These are phyloP conservation scores for Cavia aperea DNA, from an alignment of 2,113 vertebrate species.

Conservation along the genomic window DNA sequence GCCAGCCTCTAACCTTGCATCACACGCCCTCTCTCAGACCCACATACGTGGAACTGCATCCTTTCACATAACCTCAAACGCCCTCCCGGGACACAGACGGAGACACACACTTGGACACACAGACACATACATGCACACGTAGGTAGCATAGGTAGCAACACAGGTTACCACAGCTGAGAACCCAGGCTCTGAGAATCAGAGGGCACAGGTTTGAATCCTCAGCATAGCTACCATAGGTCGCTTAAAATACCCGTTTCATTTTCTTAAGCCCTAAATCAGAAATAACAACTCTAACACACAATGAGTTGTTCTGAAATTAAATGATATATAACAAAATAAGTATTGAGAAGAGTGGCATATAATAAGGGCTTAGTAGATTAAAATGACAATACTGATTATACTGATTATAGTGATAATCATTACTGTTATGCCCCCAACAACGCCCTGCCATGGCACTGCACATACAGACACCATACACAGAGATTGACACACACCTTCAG, in stretches of 20 bases:
- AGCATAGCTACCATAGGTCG: background rate
- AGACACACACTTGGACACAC: background rate
- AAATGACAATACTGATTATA: background rate
- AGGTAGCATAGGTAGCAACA: background rate
- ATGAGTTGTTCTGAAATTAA: constrained; percentile 40
- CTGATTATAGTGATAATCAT: background rate
- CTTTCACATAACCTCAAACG: background rate
- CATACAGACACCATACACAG: background rate
- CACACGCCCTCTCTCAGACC: background rate
- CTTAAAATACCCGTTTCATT: constrained; percentile 41
- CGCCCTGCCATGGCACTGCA: background rate
- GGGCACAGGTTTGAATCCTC: background rate
- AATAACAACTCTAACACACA: background rate
- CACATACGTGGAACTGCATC: background rate
- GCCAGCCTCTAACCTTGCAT: background rate
- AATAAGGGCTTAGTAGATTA: background rate
- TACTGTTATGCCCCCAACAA: background rate
- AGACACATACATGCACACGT: background rate
- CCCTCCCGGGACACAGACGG: background rate
- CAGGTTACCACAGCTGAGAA: background rate
- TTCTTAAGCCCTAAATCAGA: constrained; percentile 21
- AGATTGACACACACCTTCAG: background rate
- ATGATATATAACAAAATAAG: constrained; percentile 23
- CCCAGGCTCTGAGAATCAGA: background rate
- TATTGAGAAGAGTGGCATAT: constrained; percentile 11